Base-by-base conservation (phyloP, 2,113 vertebrate genomes). In the Ptychochromis oligacanthus region DNA sequence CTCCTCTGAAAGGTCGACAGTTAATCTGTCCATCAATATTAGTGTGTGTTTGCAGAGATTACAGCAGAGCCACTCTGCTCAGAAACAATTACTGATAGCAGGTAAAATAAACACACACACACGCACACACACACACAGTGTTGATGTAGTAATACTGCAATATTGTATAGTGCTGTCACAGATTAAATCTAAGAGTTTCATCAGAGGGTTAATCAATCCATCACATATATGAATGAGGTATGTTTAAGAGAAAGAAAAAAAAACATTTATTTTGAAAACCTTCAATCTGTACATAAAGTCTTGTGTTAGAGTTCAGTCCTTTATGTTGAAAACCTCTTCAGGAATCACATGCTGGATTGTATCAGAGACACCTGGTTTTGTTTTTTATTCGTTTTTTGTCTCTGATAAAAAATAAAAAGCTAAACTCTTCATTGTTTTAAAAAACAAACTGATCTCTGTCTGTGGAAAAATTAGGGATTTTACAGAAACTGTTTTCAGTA, bases 61-160 rank as follows among this genome's bases (percentile, higher is more conserved):
- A 72, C 46, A 54, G 46, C 67, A n/a, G 17, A 72, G 46, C 17
- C 26, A 11, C 26, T 72, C 4, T 4, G 52, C 17, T 54, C 67
- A 31, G 46, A 72, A 52, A 54, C 46, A 72, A 72, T 72, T 72
- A 72, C 26, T 72, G 67, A 72, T 72, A 54, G 52, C 67, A 72
- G 67, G 67, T 31, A 52, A 54, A 72, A 72, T 8, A 54, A 31
- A 72, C 46, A 72, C 56, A 26, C 67, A 54, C 46, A 6, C 12
- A 43, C 12, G 3, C 40, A 43, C 28, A 31, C 28, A 31, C 28
- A 15, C 14, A 7, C 46, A 31, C 65, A 72, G 26, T 12, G 49
- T 18, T 31, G 26, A 72, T 52, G 2, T 52, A 72, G 12, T 7
- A 20, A 18, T 1, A 0, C 10, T 0, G 65, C 65, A 5, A 40